These are phyloP conservation scores for Papilio aristodemus DNA, from an alignment of 1,140 invertebrate species.

Conservation along the genomic window DNA sequence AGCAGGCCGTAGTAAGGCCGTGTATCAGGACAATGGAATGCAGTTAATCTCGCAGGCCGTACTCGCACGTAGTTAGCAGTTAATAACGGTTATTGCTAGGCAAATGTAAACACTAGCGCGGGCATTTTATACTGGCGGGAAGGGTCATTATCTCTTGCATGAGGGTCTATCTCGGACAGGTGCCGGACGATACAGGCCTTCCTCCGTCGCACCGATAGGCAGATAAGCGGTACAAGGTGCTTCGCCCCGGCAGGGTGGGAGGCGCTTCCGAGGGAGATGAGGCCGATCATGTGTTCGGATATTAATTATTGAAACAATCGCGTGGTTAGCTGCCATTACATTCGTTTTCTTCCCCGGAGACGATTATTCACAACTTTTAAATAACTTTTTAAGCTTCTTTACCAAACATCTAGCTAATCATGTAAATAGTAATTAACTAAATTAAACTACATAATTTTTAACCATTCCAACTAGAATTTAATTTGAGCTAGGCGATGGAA, in stretches of 20 bases:
- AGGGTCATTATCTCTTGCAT: constrained; percentile 26
- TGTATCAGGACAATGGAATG: constrained; percentile 30
- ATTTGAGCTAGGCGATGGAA: too few species aligned
- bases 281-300: constrained; percentile 4
- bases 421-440: too few species aligned
- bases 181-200: constrained; percentile 16
- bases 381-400: too few species aligned
- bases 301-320: constrained; percentile 15
- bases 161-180: constrained; percentile 21
- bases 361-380: too few species aligned
- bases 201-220: constrained; percentile 21
- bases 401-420: too few species aligned
- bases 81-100: constrained; percentile 26
- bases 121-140: constrained; percentile 12
- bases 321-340: too few species aligned
- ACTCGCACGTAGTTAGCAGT: constrained; percentile 20
- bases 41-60: constrained; percentile 29
- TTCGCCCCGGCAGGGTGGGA: neutral
- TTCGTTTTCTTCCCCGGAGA: too few species aligned
- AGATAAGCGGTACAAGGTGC: constrained; percentile 29
- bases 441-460: too few species aligned
- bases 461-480: too few species aligned
- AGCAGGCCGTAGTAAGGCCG: neutral
- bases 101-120: constrained; percentile 9
- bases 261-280: constrained; percentile 18